phyloP scores from a whole-genome alignment of 2,888 invertebrate species.

The Pristionchus fissidentatus region DNA sequence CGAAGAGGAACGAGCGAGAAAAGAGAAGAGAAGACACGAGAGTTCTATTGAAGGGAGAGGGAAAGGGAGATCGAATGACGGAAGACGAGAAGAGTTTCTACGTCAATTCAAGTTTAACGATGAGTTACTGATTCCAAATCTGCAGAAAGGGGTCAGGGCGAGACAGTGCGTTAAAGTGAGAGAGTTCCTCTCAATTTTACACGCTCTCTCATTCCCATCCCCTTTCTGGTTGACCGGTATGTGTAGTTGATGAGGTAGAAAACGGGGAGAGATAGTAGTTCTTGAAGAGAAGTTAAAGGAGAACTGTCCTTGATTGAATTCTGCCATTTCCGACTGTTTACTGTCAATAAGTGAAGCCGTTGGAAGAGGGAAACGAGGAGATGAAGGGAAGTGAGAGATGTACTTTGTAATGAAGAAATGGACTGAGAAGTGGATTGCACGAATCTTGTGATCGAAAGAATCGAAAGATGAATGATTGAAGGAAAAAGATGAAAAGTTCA shows the following conservation, averaged over 20 bases:
- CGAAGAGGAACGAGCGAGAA: background rate
- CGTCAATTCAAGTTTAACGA: background rate
- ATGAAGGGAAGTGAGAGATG: too few species aligned
- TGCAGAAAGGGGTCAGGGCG: background rate
- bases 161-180: background rate
- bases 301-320: conserved; percentile 9
- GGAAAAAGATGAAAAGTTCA: background rate
- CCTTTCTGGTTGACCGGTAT: too few species aligned
- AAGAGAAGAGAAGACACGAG: background rate
- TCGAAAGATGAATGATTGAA: background rate
- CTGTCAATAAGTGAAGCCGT: background rate
- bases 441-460: background rate
- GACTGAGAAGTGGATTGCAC: too few species aligned
- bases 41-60: background rate
- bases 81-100: background rate
- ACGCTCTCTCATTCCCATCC: too few species aligned
- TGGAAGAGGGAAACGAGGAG: too few species aligned
- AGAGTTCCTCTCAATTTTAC: background rate
- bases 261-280: too few species aligned
- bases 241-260: too few species aligned
- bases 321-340: conserved; percentile 11
- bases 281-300: too few species aligned
- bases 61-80: background rate
- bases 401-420: too few species aligned
- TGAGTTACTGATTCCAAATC: background rate